Evolutionary conservation across 2,113 vertebrate species (phyloP).

Genomic region (Deroptyus accipitrinus): DNA sequence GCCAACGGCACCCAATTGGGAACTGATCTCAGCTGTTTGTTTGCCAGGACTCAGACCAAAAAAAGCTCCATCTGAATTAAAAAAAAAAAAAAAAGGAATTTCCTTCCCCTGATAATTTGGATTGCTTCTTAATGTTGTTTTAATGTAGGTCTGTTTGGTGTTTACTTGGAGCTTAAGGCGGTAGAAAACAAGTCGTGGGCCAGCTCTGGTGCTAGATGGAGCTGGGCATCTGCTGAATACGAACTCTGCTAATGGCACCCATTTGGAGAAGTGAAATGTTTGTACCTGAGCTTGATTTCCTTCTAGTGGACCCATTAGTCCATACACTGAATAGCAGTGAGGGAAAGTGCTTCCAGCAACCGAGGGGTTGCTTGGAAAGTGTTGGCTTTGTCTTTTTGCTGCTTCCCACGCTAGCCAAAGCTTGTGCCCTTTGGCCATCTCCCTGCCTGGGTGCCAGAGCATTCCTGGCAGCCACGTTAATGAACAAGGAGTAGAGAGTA

Average conservation of each 20-base stretch:
- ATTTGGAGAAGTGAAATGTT: neutral
- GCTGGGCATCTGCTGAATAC: neutral
- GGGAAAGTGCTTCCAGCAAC: neutral
- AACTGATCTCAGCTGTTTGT: constrained; percentile 54
- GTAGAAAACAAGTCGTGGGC: neutral
- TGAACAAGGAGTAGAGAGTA: neutral
- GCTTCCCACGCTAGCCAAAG: neutral
- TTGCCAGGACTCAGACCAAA: constrained; percentile 51
- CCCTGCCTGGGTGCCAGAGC: neutral
- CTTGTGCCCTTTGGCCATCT: neutral
- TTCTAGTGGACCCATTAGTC: neutral
- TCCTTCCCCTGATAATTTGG: constrained; percentile 47
- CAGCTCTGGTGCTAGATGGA: neutral
- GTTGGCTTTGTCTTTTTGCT: neutral
- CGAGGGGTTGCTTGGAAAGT: neutral
- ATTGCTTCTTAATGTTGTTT: constrained; percentile 58
- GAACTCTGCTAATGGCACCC: fast-evolving
- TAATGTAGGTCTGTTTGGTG: constrained; percentile 21
- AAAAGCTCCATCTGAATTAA: constrained; percentile 34
- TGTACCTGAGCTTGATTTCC: neutral
- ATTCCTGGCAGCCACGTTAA: fast-evolving
- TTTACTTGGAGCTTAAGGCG: neutral
- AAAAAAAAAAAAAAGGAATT: neutral
- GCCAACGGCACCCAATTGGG: constrained; percentile 53
- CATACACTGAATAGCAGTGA: neutral